Conservation (phyloP, 2,113 vertebrate species). For the Thymallus thymallus region DNA sequence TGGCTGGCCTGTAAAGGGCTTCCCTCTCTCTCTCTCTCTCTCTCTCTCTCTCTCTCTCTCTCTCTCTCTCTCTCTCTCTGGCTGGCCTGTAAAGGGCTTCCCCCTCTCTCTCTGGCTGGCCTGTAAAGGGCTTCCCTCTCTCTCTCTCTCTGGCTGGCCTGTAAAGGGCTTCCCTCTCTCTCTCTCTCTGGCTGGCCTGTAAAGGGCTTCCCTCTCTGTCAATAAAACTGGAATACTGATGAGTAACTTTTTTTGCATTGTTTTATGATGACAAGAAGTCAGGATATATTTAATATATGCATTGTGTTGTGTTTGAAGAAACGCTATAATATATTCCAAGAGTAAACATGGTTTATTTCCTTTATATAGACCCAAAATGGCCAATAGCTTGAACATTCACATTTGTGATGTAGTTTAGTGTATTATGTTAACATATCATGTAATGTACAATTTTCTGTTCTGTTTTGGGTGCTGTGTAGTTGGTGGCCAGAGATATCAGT, state of each 20-base stretch:
- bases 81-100: too few species aligned
- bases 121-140: too few species aligned
- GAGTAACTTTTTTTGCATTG: constrained; percentile 43
- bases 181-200: too few species aligned
- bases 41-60: too few species aligned
- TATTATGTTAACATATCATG: constrained; percentile 27
- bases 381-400: constrained; percentile 58
- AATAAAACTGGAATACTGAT: too few species aligned
- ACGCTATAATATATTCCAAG: constrained; percentile 79
- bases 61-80: too few species aligned
- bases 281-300: constrained; percentile 82
- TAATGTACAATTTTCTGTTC: constrained; percentile 26
- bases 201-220: too few species aligned
- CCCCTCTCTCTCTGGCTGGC: too few species aligned
- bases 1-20: too few species aligned
- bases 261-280: constrained; percentile 64
- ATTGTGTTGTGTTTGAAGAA: constrained; percentile 74
- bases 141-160: too few species aligned
- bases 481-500: constrained; percentile 26
- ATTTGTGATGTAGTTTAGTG: constrained; percentile 42
- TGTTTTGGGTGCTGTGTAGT: constrained; percentile 51
- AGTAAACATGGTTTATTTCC: constrained; percentile 59
- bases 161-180: too few species aligned
- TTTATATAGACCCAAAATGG: constrained; percentile 66
- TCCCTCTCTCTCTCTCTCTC: too few species aligned